A percentile compares a stretch with the other conserved stretches of the same genome.
phyloP scores from a whole-genome alignment of 2,113 vertebrate species.

The Cervus canadensis region DNA sequence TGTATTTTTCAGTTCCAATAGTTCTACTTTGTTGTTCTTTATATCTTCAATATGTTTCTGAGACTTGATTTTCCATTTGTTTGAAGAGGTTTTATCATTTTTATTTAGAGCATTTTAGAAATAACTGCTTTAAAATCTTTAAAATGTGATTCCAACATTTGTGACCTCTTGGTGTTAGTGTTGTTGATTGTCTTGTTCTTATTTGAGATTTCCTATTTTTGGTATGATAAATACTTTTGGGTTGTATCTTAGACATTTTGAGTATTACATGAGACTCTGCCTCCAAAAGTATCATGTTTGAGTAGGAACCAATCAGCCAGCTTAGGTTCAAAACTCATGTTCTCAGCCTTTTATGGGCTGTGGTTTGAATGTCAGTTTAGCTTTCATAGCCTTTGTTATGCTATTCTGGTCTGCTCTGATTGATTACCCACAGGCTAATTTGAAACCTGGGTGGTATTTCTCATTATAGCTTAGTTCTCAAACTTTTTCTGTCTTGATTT shows the following conservation, averaged over 20 bases:
- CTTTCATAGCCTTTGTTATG: neutral
- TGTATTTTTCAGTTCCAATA: neutral
- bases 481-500: neutral
- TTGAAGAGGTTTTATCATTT: conserved; percentile 2
- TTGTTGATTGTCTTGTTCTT: neutral
- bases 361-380: neutral
- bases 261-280: neutral
- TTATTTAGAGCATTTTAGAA: neutral
- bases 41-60: neutral
- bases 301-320: neutral
- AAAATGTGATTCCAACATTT: neutral
- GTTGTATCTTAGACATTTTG: neutral
- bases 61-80: neutral
- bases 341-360: neutral
- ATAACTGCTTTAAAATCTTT: neutral
- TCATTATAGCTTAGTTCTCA: neutral
- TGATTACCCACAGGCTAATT: neutral
- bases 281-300: neutral
- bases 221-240: neutral
- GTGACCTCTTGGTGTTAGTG: neutral
- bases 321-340: neutral
- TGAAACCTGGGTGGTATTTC: neutral
- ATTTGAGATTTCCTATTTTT: neutral
- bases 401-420: neutral
- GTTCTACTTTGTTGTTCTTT: neutral